phyloP scores from a whole-genome alignment of 1,140 invertebrate species.

The Drosophila gunungcola region DNA sequence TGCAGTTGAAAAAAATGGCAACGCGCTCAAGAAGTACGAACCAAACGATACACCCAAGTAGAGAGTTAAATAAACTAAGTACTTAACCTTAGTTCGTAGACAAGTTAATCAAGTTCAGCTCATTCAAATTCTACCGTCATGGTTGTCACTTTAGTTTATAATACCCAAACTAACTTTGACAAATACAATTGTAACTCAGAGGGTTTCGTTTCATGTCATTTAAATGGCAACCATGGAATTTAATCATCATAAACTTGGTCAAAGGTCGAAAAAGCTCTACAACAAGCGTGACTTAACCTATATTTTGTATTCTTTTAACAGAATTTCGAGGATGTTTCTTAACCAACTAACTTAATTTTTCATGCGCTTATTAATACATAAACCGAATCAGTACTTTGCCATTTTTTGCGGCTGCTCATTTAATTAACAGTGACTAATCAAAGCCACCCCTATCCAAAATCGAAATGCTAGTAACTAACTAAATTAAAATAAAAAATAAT shows the following conservation, averaged over 20 bases:
- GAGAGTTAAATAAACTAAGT: slow-evolving; percentile 22
- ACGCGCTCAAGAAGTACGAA: slow-evolving; percentile 91
- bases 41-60: slow-evolving; percentile 41
- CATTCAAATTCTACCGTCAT: slow-evolving; percentile 17
- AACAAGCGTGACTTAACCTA: slow-evolving; percentile 14
- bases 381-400: slow-evolving; percentile 55
- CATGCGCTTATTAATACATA: slow-evolving; percentile 60
- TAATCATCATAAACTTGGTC: slow-evolving; percentile 7
- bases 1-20: slow-evolving; percentile 97
- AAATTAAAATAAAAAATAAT: not conserved
- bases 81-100: slow-evolving; percentile 38
- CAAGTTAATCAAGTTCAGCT: slow-evolving; percentile 6
- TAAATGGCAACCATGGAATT: slow-evolving; percentile 3
- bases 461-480: not conserved
- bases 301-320: not conserved
- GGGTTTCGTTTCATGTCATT: not conserved
- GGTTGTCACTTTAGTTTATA: not conserved
- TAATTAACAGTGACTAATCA: slow-evolving; percentile 43
- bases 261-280: slow-evolving; percentile 4
- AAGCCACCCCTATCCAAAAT: not conserved
- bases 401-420: slow-evolving; percentile 84
- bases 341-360: slow-evolving; percentile 57
- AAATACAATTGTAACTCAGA: too few species aligned
- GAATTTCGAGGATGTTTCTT: slow-evolving; percentile 1
- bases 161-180: not conserved